Conservation (phyloP, 2,113 vertebrate genomes). For the pig (Sus scrofa) region T2T-Sscrofa CM000830.6:77022501-77023000, state of each 20-base stretch:
- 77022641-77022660: conserved; percentile 23
- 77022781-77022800: not conserved
- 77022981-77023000: too few relatives aligned
- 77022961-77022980: too few relatives aligned
- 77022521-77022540: conserved; percentile 13
- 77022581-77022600: not conserved
- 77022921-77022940: not conserved
- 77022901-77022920: conserved; percentile 29
- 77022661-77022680: conserved; percentile 24
- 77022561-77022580: conserved; percentile 17
- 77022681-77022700: conserved; percentile 15
- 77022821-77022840: not conserved
- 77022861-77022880: not conserved
- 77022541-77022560: not conserved
- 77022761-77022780: not conserved
- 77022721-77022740: not conserved
- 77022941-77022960: not conserved
- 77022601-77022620: not conserved
- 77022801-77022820: not conserved
- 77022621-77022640: not conserved
- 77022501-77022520: conserved; percentile 24
- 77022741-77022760: conserved; percentile 1
- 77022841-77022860: conserved; percentile 42
- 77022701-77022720: conserved; percentile 17
- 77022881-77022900: conserved; percentile 34